Evolutionary conservation across 2,113 vertebrate genomes (phyloP), one percentile per base, ranked within the genome.

Genomic region (Eudyptes chrysolophus): DNA sequence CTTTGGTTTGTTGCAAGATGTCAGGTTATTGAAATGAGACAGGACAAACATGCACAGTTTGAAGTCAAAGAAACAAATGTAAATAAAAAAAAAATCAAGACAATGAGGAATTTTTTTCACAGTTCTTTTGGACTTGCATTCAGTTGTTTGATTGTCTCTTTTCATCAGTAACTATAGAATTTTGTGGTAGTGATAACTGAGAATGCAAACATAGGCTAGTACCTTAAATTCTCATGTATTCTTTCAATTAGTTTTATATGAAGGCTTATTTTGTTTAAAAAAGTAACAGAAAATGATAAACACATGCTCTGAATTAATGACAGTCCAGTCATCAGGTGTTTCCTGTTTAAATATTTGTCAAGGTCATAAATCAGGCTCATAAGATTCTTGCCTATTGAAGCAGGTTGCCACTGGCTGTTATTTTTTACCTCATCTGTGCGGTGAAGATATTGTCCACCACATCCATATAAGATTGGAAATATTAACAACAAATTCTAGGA

Each of bases 61-160:
- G 25, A 87, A 57, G 12, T 82, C 5, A 70, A 60, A 49, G 1
- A 68, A 74, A 64, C 3, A 71, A n/a, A 49, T 26, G 46, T 25
- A 68, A 71, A 58, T 46, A 17, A 7, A 38, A n/a, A 84, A 36
- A 30, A 20, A 10, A 52, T 40, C 11, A 9, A 52, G 11, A 81
- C 2, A 60, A 46, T 19, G 3, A 40, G 6, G 7, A 29, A 0
- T 1, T 42, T 29, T 38, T 83, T 90, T 51, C 4, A 21, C 1
- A 1, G 44, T 91, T 85, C 6, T 84, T 80, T 76, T 71, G 29
- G 12, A 65, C 14, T 48, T 68, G 1, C 2, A 38, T 55, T 84
- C 13, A n/a, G 10, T 29, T 51, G 4, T 61, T 87, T 64, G 29
- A 24, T 48, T 29, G 8, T 55, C 8, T 72, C 4, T 78, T 89